phyloP scores from a whole-genome alignment of 2,113 vertebrate genomes.

The Salvelinus namaycush region DNA sequence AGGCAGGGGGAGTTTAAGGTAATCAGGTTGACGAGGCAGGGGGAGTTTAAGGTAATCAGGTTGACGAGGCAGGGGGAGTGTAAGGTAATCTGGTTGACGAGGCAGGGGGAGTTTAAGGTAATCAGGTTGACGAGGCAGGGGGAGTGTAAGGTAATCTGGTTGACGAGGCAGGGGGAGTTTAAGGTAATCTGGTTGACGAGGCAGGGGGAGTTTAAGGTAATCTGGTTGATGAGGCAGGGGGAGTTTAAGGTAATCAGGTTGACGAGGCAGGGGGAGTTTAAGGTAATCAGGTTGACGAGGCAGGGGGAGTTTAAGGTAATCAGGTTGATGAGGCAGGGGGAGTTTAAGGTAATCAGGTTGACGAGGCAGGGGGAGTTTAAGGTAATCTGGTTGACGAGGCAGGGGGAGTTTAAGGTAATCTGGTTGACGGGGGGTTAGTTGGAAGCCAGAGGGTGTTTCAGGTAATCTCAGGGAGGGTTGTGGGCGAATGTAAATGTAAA shows the following conservation, averaged over 20 bases:
- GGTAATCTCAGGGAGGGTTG: constrained; percentile 60
- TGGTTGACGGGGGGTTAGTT: constrained; percentile 27
- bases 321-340: too few relatives aligned
- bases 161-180: constrained; percentile 40
- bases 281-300: not conserved
- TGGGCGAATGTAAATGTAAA: constrained; percentile 65
- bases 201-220: constrained; percentile 47
- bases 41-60: constrained; percentile 54
- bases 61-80: constrained; percentile 44
- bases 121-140: too few relatives aligned
- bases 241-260: constrained; percentile 58
- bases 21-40: constrained; percentile 40
- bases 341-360: too few relatives aligned
- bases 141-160: constrained; percentile 27
- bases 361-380: constrained; percentile 33
- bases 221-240: constrained; percentile 47
- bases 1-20: constrained; percentile 41
- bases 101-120: too few relatives aligned
- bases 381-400: constrained; percentile 59
- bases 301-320: constrained; percentile 30
- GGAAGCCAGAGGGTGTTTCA: constrained; percentile 38
- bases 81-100: constrained; percentile 58
- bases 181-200: constrained; percentile 59
- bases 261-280: constrained; percentile 10
- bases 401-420: constrained; percentile 7